Percentiles rank a stretch among this genome's conserved stretches.
Conservation (phyloP, 2,797 vertebrate species). For the Picus viridis region DNA sequence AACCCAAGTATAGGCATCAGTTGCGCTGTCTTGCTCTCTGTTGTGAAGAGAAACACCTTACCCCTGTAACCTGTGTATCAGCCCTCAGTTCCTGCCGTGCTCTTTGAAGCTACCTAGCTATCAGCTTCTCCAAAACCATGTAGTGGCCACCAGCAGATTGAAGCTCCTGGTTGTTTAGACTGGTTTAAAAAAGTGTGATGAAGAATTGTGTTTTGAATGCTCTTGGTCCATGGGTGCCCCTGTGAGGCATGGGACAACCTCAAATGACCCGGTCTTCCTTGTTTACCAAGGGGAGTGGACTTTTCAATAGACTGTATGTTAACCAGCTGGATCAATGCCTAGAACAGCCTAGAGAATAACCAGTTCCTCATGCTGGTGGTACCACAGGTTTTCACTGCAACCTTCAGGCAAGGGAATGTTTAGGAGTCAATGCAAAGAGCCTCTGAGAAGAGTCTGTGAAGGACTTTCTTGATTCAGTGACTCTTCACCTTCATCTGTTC, state of each 20-base stretch:
- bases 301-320: neutral
- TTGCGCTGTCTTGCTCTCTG: neutral
- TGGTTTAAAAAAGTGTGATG: neutral
- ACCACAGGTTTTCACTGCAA: neutral
- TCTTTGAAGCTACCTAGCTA: neutral
- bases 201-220: neutral
- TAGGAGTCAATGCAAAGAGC: neutral
- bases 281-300: too few relatives aligned
- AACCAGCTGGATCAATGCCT: neutral
- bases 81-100: neutral
- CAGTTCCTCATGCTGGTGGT: neutral
- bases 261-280: neutral
- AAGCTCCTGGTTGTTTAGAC: neutral
- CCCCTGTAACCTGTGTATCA: too few relatives aligned
- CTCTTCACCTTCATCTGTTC: neutral
- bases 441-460: neutral
- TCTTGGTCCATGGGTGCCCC: neutral
- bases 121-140: neutral
- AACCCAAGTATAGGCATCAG: neutral
- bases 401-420: neutral
- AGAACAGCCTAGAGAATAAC: neutral
- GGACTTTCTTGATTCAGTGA: neutral
- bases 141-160: neutral
- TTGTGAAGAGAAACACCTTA: neutral
- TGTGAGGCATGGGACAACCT: neutral